Evolutionary conservation across 2,113 vertebrate genomes (phyloP).

Genomic region (Polyodon spathula): DNA sequence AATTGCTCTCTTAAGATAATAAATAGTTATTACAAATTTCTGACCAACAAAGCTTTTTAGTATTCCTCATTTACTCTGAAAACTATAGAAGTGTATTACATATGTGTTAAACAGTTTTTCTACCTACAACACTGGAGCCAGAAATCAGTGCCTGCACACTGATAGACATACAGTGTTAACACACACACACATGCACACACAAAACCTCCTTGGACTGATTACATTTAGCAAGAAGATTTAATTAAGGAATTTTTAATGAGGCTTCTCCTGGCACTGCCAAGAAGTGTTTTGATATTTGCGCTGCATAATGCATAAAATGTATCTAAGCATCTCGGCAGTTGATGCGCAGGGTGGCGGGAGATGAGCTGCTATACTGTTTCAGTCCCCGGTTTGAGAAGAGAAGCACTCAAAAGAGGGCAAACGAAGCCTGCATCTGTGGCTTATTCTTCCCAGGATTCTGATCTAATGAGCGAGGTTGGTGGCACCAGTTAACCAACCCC

Average conservation of each 20-base stretch:
- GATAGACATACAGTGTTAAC: slow-evolving; percentile 49
- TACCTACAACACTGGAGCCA: slow-evolving; percentile 68
- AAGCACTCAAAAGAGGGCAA: slow-evolving; percentile 66
- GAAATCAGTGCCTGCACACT: slow-evolving; percentile 69
- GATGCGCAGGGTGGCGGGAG: slow-evolving; percentile 67
- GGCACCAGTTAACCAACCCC: slow-evolving; percentile 50
- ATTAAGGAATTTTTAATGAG: slow-evolving; percentile 83
- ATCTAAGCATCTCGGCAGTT: slow-evolving; percentile 76
- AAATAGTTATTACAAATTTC: no score
- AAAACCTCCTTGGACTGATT: slow-evolving; percentile 74
- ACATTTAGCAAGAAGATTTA: slow-evolving; percentile 78
- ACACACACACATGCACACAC: slow-evolving; percentile 14
- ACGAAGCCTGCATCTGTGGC: slow-evolving; percentile 41
- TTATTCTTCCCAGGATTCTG: slow-evolving; percentile 33
- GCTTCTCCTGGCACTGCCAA: slow-evolving; percentile 75
- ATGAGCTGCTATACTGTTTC: slow-evolving; percentile 76
- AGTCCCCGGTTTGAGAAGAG: slow-evolving; percentile 64
- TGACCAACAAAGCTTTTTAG: no score
- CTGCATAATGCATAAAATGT: slow-evolving; percentile 81
- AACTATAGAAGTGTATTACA: no score
- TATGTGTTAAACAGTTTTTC: slow-evolving; percentile 68
- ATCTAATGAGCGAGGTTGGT: slow-evolving; percentile 53
- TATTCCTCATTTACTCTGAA: no score
- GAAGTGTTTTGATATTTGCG: slow-evolving; percentile 79
- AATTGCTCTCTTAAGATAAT: no score